phyloP scores from a whole-genome alignment of 2,113 vertebrate genomes.

The Phylloscopus whistleri region DNA sequence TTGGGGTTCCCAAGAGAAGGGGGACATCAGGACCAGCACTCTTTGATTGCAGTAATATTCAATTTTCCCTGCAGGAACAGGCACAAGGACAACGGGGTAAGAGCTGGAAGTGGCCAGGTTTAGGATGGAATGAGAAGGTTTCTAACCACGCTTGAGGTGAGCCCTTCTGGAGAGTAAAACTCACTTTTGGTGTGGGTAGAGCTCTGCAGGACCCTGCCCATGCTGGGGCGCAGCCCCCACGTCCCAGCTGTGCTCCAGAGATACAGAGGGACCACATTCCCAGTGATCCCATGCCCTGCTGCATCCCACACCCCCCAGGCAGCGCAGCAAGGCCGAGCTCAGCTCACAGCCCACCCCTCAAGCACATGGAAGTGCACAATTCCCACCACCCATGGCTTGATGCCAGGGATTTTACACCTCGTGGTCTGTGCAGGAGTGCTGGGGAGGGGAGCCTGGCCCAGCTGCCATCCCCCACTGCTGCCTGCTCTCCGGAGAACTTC shows the following conservation, averaged over 20 bases:
- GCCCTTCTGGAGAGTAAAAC: not conserved
- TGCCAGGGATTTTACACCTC: not conserved
- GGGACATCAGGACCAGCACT: no score
- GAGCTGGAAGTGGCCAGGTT: fast-evolving
- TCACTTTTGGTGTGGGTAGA: not conserved
- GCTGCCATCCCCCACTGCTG: fast-evolving
- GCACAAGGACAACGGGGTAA: not conserved
- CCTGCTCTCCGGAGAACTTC: not conserved
- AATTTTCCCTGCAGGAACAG: not conserved
- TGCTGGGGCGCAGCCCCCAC: not conserved
- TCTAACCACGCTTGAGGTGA: not conserved
- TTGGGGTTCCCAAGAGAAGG: not conserved
- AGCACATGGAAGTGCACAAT: not conserved
- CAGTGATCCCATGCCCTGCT: not conserved
- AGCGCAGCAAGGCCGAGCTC: fast-evolving
- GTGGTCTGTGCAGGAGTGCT: fast-evolving
- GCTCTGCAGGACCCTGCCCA: not conserved
- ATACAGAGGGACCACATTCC: not conserved
- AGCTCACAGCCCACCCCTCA: not conserved
- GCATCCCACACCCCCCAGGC: not conserved
- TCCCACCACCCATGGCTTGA: fast-evolving
- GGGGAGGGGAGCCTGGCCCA: not conserved
- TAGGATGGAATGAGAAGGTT: not conserved
- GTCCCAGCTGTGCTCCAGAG: not conserved
- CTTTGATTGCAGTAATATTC: not conserved